Percentiles rank a stretch among this genome's conserved stretches.
These are phyloP conservation scores for Zoroaster sp. DNA, from an alignment of 53 echinoderm and acorn worm genomes.

Conservation along the genomic window DNA sequence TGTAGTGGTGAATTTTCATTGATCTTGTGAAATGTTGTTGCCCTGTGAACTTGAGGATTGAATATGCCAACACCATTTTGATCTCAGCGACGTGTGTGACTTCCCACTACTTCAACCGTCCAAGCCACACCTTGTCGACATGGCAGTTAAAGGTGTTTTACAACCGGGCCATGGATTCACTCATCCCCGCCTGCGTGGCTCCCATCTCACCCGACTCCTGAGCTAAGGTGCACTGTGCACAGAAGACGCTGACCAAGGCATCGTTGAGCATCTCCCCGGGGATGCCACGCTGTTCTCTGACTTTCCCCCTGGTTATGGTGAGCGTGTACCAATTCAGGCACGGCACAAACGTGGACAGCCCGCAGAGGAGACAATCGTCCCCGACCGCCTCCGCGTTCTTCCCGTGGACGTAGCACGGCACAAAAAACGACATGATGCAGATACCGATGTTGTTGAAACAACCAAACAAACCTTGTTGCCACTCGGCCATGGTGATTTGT, in stretches of 20 bases:
- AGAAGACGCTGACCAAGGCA: not conserved
- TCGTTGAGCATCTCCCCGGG: not conserved
- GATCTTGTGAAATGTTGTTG: too few relatives aligned
- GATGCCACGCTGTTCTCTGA: not conserved
- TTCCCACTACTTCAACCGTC: too few relatives aligned
- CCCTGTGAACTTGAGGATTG: too few relatives aligned
- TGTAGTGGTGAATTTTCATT: too few relatives aligned
- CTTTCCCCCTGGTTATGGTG: conserved; percentile 23
- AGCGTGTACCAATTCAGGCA: conserved; percentile 79
- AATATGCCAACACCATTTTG: too few relatives aligned
- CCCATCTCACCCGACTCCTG: not conserved
- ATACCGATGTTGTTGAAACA: conserved; percentile 90
- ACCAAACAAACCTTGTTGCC: conserved; percentile 80
- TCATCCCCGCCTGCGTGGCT: not conserved
- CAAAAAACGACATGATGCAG: conserved; percentile 78
- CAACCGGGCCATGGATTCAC: not conserved
- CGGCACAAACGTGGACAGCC: conserved; percentile 42
- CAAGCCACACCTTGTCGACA: too few relatives aligned
- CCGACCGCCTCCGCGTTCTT: conserved; percentile 68
- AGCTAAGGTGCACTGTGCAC: not conserved
- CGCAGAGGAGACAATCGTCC: conserved; percentile 14
- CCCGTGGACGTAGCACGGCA: conserved; percentile 93
- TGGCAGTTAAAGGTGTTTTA: too few relatives aligned
- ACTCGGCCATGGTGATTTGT: conserved; percentile 55
- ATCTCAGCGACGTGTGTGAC: too few relatives aligned